Percentiles rank a stretch among this genome's conserved stretches.
These are phyloP conservation scores for Deroplatys truncata DNA, from an alignment of 2,888 invertebrate genomes.

Conservation along the genomic window DNA sequence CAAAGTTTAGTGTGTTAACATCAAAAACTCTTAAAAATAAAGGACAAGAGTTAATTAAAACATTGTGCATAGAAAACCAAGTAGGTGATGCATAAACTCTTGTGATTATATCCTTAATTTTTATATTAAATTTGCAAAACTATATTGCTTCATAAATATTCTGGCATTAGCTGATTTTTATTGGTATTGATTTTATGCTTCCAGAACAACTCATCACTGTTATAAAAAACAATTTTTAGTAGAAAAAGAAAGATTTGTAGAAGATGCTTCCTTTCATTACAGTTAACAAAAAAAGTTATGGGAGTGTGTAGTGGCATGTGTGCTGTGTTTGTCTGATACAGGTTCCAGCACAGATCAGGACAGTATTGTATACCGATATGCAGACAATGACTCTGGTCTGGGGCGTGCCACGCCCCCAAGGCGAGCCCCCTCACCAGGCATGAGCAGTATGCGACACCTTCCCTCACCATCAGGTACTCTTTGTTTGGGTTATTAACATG, in stretches of 20 bases:
- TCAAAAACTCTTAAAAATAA: too few species aligned
- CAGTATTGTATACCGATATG: constrained; percentile 52
- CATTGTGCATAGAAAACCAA: too few species aligned
- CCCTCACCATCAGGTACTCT: constrained; percentile 66
- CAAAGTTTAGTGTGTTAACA: too few species aligned
- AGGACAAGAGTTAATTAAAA: too few species aligned
- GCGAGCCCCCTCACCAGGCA: constrained; percentile 80
- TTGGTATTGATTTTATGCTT: background rate
- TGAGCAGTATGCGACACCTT: constrained; percentile 65
- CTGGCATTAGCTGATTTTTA: background rate
- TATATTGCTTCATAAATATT: background rate
- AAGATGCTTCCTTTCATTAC: background rate
- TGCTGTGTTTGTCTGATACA: constrained; percentile 36
- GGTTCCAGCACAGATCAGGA: constrained; percentile 57
- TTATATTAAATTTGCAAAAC: too few species aligned
- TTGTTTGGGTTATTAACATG: background rate
- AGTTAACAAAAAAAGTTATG: background rate
- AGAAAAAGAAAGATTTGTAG: background rate
- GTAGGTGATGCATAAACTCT: too few species aligned
- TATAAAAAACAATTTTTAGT: background rate
- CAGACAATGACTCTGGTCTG: constrained; percentile 78
- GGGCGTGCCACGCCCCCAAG: constrained; percentile 84
- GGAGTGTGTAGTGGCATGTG: background rate
- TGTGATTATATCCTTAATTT: too few species aligned
- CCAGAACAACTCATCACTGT: background rate